phyloP scores from a whole-genome alignment of 2,888 invertebrate genomes.

The Eupithecia vulgata region DNA sequence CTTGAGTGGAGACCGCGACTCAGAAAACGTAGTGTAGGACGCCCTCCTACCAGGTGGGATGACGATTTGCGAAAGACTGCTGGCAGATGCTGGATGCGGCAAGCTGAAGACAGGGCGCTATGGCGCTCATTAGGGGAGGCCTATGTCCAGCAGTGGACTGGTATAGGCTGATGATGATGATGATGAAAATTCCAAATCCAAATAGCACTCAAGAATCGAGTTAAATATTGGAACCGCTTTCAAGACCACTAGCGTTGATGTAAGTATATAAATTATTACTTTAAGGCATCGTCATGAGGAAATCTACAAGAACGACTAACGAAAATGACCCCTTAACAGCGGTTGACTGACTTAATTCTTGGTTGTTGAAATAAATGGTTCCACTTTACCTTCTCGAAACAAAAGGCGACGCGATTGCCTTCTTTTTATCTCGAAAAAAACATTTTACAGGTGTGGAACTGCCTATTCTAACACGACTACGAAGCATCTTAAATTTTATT shows the following conservation, averaged over 20 bases:
- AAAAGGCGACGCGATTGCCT: background rate
- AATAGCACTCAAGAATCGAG: background rate
- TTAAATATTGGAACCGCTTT: background rate
- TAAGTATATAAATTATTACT: too few relatives aligned
- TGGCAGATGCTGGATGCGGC: too few relatives aligned
- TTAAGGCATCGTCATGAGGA: background rate
- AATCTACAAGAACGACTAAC: background rate
- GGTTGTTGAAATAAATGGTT: background rate
- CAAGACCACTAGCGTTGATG: background rate
- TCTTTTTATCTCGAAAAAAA: background rate
- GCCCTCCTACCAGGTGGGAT: too few relatives aligned
- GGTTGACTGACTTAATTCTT: too few relatives aligned
- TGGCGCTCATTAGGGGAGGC: too few relatives aligned
- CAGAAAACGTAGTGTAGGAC: too few relatives aligned
- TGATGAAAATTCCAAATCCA: too few relatives aligned
- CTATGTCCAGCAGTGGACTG: too few relatives aligned
- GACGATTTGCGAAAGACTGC: too few relatives aligned
- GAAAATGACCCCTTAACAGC: background rate
- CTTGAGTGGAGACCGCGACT: too few relatives aligned
- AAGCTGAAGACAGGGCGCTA: too few relatives aligned
- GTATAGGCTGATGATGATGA: too few relatives aligned
- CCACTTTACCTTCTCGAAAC: background rate
- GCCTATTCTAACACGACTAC: background rate
- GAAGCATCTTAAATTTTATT: background rate
- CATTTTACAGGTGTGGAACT: background rate